A percentile compares a stretch with the other conserved stretches of the same genome.
Evolutionary conservation across 2,888 invertebrate genomes (phyloP).

Genomic region (Caenorhabditis sp.): DNA sequence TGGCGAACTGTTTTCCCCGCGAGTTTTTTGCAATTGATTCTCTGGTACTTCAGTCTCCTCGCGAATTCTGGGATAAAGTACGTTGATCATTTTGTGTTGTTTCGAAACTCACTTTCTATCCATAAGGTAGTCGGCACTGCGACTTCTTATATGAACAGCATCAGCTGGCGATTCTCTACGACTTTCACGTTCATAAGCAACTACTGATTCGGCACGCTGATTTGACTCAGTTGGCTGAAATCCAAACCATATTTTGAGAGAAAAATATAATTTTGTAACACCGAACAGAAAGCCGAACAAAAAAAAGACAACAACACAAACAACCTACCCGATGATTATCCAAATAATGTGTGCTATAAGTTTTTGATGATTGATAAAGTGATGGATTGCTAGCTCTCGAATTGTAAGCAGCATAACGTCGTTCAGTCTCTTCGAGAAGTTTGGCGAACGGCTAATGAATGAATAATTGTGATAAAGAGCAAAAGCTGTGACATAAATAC

Average conservation of each 20-base stretch:
- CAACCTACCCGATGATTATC: conserved; percentile 16
- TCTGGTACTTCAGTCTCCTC: conserved; percentile 69
- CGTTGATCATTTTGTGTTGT: background rate
- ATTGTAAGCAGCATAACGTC: conserved; percentile 64
- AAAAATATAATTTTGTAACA: background rate
- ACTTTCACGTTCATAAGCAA: conserved; percentile 55
- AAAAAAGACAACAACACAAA: conserved; percentile 3
- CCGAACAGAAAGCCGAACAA: background rate
- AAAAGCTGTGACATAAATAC: background rate
- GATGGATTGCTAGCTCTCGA: conserved; percentile 57
- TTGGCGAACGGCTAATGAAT: conserved; percentile 65
- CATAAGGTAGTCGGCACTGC: conserved; percentile 70
- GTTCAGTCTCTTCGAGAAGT: conserved; percentile 66
- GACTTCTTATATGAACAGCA: conserved; percentile 65
- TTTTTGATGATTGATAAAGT: conserved; percentile 43
- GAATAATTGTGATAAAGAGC: background rate
- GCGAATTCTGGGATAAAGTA: conserved; percentile 55
- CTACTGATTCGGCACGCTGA: conserved; percentile 49
- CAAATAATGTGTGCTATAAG: conserved; percentile 9
- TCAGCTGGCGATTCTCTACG: conserved; percentile 54
- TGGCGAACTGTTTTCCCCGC: conserved; percentile 48
- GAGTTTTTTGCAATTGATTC: conserved; percentile 70
- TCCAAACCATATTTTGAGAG: no score
- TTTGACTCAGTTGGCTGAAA: conserved; percentile 48
- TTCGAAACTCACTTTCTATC: conserved; percentile 57